phyloP scores from a whole-genome alignment of 2,888 invertebrate genomes.

The Rotaria macrura region DNA sequence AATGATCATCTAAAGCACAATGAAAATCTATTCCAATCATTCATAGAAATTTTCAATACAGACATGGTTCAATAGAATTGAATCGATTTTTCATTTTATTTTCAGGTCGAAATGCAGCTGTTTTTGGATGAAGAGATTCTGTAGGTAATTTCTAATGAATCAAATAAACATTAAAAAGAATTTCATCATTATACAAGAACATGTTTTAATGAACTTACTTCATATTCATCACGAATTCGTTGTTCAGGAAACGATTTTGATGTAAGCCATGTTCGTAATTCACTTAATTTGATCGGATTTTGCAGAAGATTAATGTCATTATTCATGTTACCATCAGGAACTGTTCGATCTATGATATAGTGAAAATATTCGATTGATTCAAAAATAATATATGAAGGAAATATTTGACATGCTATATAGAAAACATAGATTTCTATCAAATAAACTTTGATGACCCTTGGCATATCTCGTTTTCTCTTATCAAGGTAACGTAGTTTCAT shows the following conservation, averaged over 20 bases:
- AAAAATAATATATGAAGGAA: no score
- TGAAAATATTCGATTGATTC: no score
- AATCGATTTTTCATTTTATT: conserved; percentile 9
- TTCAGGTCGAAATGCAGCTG: not conserved
- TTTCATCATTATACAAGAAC: no score
- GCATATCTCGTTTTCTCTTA: no score
- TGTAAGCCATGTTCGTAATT: not conserved
- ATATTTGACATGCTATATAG: no score
- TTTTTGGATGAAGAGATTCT: not conserved
- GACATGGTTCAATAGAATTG: conserved; percentile 12
- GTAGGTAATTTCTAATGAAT: not conserved
- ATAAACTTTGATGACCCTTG: no score
- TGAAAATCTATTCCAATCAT: no score
- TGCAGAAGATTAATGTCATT: not conserved
- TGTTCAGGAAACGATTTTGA: conserved; percentile 10
- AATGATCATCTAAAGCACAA: conserved; percentile 46
- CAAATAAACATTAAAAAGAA: not conserved
- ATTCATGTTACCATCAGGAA: not conserved
- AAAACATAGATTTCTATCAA: no score
- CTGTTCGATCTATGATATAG: not conserved
- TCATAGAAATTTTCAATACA: not conserved
- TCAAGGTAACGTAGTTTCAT: no score
- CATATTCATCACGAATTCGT: conserved; percentile 14
- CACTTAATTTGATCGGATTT: not conserved
- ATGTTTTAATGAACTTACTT: not conserved